Evolutionary conservation across 35 echinoderm and acorn worm genomes (phyloP).

Genomic region (Eucidaris tribuloides): DNA sequence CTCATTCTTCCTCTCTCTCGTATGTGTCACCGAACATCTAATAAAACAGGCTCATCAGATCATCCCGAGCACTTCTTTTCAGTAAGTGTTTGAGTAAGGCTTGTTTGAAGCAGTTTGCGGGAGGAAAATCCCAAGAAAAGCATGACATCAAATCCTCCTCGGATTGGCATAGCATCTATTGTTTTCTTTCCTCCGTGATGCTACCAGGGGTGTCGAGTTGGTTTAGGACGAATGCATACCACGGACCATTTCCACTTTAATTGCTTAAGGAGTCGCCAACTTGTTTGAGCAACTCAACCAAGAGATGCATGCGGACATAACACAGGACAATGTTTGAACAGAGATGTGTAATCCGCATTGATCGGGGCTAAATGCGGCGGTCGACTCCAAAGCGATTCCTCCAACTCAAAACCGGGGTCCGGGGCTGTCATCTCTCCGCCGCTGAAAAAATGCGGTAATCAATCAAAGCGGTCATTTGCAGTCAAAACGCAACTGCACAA

Average conservation of each 20-base stretch:
- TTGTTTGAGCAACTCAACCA: conserved; percentile 16
- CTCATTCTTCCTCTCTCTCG: no score
- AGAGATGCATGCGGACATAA: neutral
- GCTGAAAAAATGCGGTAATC: neutral
- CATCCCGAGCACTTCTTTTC: no score
- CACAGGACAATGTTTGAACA: conserved; percentile 20
- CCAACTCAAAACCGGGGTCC: neutral
- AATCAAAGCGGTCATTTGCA: conserved; percentile 13
- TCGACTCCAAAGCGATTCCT: neutral
- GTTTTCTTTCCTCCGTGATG: neutral
- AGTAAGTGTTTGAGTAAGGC: no score
- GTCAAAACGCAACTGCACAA: no score
- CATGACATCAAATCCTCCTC: no score
- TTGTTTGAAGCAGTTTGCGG: no score
- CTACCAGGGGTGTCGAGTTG: neutral
- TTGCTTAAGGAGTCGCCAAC: conserved; percentile 29
- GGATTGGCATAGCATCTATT: no score
- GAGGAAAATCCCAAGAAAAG: conserved; percentile 7
- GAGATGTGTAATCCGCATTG: conserved; percentile 35
- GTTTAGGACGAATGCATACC: neutral
- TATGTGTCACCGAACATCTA: no score
- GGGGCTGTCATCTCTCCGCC: neutral
- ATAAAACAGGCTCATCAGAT: no score
- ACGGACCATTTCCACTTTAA: conserved; percentile 4
- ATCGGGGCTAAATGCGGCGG: conserved; percentile 22